Evolutionary conservation across 2,888 invertebrate genomes (phyloP).

Genomic region (Ariolimax columbianus): DNA sequence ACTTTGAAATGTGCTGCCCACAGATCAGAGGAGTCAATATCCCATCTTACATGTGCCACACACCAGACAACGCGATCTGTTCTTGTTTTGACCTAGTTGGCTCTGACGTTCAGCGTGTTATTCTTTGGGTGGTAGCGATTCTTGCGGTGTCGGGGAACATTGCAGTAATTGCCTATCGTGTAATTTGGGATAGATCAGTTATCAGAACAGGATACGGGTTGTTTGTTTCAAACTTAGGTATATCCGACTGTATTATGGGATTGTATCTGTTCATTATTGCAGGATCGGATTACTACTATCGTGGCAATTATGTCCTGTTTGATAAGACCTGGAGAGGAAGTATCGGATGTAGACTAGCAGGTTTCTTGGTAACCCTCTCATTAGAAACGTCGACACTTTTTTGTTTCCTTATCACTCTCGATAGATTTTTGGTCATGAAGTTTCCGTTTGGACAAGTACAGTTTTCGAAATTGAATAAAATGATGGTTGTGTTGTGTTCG

Average conservation of each 20-base stretch:
- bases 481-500: constrained; percentile 57
- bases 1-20: background rate
- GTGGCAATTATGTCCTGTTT: background rate
- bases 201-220: background rate
- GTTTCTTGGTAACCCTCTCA: constrained; percentile 73
- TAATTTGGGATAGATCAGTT: background rate
- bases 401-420: constrained; percentile 83
- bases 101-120: constrained; percentile 51
- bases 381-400: constrained; percentile 83
- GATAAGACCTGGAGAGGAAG: background rate
- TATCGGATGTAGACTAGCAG: background rate
- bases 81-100: constrained; percentile 64
- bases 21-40: background rate
- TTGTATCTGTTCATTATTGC: background rate
- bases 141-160: background rate
- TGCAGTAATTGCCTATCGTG: background rate
- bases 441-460: constrained; percentile 80
- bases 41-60: constrained; percentile 30
- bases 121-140: constrained; percentile 32
- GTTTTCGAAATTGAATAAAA: constrained; percentile 63
- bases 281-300: background rate
- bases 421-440: constrained; percentile 83
- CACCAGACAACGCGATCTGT: constrained; percentile 57
- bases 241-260: constrained; percentile 5
- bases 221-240: constrained; percentile 1